Evolutionary conservation across 2,113 vertebrate species (phyloP), one percentile per base, ranked within the genome.

Genomic region (Coreoperca whiteheadi): DNA sequence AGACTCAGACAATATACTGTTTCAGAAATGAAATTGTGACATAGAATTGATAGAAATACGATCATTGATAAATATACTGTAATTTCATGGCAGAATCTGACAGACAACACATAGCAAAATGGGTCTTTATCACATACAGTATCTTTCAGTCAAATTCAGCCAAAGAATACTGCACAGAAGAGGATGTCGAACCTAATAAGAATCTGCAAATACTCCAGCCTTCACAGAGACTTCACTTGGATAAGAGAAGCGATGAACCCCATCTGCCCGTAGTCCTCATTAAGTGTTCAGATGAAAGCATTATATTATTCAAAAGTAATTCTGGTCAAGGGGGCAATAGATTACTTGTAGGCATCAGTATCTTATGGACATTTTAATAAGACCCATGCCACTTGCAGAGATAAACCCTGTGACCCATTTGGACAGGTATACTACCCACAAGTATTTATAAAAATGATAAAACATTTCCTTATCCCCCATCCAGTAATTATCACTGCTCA

Each of bases 281-380:
- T 79, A 64, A 60, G 7, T 48, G 39, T 28, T 74, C 1, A 46
- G 64, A 61, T 39, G 46, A 69, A 48, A 48, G 46, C 50, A 50
- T 14, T 56, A 23, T 21, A 56, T 32, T 51, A 74, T 77, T 69
- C 15, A 48, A 32, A 51, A 63, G 50, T 66, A 75, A 84, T 61
- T 54, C 14, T 48, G 67, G 50, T 77, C 25, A 63, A 54, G 51
- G 41, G 70, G 20, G 8, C 60, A 63, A 71, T 69, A 53, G 48
- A 81, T 66, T 41, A 46, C 34, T 43, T 56, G n/a, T 23, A 34
- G 79, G 60, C 23, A 4, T 72, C 46, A 71, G n/a, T 34, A 48
- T 60, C 11, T 50, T 32, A 46, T 46, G 25, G 30, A 65, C 72
- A 32, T 25, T 59, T 60, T 71, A 79, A 82, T 15, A 68, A 86